Conservation (phyloP, 2,888 invertebrate species). For the Ormyrus pomaceus region DNA sequence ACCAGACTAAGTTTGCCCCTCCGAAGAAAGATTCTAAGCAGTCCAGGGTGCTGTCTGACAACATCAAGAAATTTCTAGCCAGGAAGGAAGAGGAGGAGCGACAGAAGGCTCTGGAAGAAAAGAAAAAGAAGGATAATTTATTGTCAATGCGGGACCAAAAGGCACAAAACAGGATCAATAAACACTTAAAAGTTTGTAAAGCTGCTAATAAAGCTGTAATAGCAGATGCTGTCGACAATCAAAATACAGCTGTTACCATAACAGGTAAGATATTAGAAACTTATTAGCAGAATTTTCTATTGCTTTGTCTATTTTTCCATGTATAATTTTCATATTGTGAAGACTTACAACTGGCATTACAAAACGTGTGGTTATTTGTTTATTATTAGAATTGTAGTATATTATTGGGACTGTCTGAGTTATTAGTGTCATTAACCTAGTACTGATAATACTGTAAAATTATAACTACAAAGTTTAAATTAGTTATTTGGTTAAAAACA, state of each 20-base stretch:
- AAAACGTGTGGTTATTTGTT: too few species aligned
- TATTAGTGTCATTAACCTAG: too few species aligned
- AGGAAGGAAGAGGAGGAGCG: constrained; percentile 84
- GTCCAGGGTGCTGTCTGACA: too few species aligned
- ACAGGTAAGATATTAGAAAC: constrained; percentile 75
- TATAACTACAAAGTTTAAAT: too few species aligned
- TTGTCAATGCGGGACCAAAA: constrained; percentile 81
- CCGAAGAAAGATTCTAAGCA: too few species aligned
- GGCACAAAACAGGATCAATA: constrained; percentile 84
- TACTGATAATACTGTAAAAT: too few species aligned
- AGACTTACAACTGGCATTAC: too few species aligned
- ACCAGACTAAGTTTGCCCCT: too few species aligned
- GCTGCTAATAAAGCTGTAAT: constrained; percentile 92
- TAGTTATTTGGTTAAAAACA: too few species aligned
- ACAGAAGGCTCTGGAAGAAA: constrained; percentile 80
- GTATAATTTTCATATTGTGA: too few species aligned
- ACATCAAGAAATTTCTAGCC: constrained; percentile 87
- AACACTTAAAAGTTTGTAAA: constrained; percentile 90
- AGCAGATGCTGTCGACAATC: constrained; percentile 86
- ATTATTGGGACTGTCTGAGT: too few species aligned
- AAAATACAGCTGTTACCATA: constrained; percentile 85
- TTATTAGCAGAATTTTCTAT: not conserved
- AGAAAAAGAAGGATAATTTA: constrained; percentile 81
- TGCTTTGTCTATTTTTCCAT: not conserved
- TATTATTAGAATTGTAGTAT: too few species aligned